A percentile compares a stretch with the other conserved stretches of the same genome.
Evolutionary conservation across 1,140 invertebrate genomes (phyloP).

Genomic region (Maniola jurtina): DNA sequence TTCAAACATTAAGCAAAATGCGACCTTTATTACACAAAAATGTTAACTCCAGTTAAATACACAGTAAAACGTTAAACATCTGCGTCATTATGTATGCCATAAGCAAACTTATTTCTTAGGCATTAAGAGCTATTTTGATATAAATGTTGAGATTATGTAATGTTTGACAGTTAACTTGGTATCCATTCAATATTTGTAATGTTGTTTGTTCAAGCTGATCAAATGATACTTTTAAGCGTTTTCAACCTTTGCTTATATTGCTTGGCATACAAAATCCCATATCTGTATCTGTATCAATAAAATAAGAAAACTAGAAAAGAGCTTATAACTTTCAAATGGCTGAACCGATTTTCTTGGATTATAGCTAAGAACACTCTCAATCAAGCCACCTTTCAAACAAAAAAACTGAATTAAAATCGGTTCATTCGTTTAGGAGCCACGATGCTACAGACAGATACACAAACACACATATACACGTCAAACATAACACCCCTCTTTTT

Average conservation of each 20-base stretch:
- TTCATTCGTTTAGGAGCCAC: no score
- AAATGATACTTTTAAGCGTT: constrained; percentile 27
- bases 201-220: constrained; percentile 36
- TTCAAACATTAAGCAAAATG: constrained; percentile 1
- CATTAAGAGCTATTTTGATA: constrained; percentile 16
- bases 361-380: no score
- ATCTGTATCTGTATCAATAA: no score
- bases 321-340: no score
- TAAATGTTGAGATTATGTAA: not conserved
- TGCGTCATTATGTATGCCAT: not conserved
- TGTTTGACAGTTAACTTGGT: constrained; percentile 3
- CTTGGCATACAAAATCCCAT: not conserved
- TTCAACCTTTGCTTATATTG: constrained; percentile 2
- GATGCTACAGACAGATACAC: no score
- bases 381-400: no score
- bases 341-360: no score
- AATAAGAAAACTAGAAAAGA: no score
- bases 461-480: no score
- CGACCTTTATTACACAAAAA: constrained; percentile 1
- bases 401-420: no score
- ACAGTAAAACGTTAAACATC: constrained; percentile 1
- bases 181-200: constrained; percentile 38
- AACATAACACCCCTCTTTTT: no score
- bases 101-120: not conserved
- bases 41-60: constrained; percentile 8